These are phyloP conservation scores for Corythornis leucogaster DNA, from an alignment of 2,797 vertebrate genomes.

Conservation along the genomic window DNA sequence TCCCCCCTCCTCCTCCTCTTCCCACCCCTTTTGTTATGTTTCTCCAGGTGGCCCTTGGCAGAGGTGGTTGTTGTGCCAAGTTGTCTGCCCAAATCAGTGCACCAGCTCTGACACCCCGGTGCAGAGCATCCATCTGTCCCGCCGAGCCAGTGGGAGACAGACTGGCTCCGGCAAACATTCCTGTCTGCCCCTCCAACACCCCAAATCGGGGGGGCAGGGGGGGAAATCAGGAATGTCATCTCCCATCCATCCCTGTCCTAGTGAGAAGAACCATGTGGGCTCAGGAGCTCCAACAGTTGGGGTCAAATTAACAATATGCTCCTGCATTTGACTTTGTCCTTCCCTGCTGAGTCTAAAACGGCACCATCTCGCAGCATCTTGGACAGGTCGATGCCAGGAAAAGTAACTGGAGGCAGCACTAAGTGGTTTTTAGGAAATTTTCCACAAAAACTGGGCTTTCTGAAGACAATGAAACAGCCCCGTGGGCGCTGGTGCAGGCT, in stretches of 20 bases:
- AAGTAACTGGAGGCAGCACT: background rate
- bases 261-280: background rate
- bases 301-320: conserved; percentile 1
- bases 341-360: background rate
- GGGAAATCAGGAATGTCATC: fast-evolving
- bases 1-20: background rate
- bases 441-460: fast-evolving
- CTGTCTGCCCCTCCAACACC: too few relatives aligned
- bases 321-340: background rate
- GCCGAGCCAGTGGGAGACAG: fast-evolving
- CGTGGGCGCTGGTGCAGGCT: background rate
- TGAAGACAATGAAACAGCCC: background rate
- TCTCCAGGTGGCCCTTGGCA: conserved; percentile 16
- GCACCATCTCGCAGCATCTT: fast-evolving
- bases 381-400: background rate
- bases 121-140: background rate
- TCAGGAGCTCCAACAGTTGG: background rate
- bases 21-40: background rate
- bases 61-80: background rate
- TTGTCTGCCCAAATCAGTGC: conserved; percentile 3
- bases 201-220: fast-evolving
- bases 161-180: fast-evolving
- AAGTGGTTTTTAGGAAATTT: background rate
- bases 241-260: background rate
- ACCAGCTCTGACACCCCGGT: background rate